phyloP scores from a whole-genome alignment of 53 echinoderm and acorn worm genomes.

The Mesocentrotus franciscanus region DNA sequence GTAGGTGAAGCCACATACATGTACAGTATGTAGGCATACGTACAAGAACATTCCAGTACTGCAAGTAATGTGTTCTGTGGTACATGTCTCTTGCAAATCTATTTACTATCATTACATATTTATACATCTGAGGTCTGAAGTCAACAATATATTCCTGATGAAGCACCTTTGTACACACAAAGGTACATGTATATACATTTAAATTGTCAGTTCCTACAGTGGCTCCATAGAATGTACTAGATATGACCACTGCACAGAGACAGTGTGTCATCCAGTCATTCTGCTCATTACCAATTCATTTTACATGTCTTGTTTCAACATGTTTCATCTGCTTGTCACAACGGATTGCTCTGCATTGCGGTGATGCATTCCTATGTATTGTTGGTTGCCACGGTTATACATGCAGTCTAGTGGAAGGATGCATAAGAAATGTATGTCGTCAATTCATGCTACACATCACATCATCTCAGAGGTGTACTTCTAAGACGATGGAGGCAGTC shows the following conservation, averaged over 20 bases:
- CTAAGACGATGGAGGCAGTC: background rate
- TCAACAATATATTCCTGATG: no score
- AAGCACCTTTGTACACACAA: no score
- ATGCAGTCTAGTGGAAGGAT: conserved; percentile 3
- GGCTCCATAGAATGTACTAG: no score
- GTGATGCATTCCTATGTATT: background rate
- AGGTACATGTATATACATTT: no score
- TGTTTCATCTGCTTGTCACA: conserved; percentile 23
- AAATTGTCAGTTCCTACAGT: background rate
- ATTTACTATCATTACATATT: no score
- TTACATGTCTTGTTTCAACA: background rate
- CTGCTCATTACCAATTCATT: conserved; percentile 14
- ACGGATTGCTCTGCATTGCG: background rate
- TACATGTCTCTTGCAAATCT: no score
- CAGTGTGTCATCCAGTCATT: background rate
- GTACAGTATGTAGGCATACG: no score
- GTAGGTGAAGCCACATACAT: no score
- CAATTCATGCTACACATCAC: background rate
- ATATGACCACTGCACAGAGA: background rate
- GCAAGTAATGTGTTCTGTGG: no score
- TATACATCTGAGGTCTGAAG: no score
- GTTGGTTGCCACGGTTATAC: background rate
- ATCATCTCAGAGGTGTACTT: background rate
- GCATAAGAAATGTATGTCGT: background rate
- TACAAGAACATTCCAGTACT: no score